Evolutionary conservation across 1,140 invertebrate genomes (phyloP), one percentile per base, ranked within the genome.

Genomic region (Drosophila navojoa): DNA sequence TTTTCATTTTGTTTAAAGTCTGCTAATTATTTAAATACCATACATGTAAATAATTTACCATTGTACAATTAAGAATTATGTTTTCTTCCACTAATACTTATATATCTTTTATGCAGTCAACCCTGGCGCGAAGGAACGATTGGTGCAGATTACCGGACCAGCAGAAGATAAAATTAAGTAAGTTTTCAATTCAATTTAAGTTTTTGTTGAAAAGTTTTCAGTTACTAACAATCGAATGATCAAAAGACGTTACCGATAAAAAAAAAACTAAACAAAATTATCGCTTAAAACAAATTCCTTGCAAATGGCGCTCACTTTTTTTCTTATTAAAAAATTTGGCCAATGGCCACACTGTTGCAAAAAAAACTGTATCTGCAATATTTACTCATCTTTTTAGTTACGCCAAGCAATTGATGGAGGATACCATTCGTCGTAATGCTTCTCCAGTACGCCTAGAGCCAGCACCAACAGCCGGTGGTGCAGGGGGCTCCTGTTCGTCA

Each of bases 131-230:
- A 97, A 97, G 93, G 97, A 98, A 94, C 94, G 97, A 91, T 94
- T 98, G 90, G 97, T 98, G 74, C 97, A 98, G 93, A 98, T 98
- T 75, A 98, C 97, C 54, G 97, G 97, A 73, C 96, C 97, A 29
- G 96, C 95, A 82, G 97, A 98, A 93, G 96, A 98, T 90, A 97
- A 97, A 92, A 97, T 98, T 77, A 95, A 95, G 97, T 98, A 93
- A 95, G 96, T 94, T 90, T 11, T 38, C 9, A 38, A 11, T 38
- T 38, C 2, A 11, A 2, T 38, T 38, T 38, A 11, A 38, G 3
- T 3, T 16, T 45, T 22, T 0, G 3, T 22, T 2, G 1, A 22
- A 22, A 22, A 22, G 19, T 5, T 5, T 29, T 29, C 27, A 29
- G 1, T 4, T 5, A 5, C 4, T 29, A 29, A 29, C 27, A 29